Base-by-base conservation (phyloP, 1,140 invertebrate genomes). In the Galleria mellonella region DNA sequence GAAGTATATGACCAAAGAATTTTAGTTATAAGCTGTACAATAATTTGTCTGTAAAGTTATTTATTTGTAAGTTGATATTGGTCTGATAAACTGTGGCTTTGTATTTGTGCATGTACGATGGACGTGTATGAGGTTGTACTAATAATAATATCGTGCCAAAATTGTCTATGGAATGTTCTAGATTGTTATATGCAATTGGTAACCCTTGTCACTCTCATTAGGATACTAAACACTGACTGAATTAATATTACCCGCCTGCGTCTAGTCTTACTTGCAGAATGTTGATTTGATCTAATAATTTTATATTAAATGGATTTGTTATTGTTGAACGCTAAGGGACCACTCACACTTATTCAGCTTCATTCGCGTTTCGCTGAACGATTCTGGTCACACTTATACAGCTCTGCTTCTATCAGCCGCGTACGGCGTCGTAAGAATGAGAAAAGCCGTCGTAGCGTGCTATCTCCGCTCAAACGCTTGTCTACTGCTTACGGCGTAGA, bases 11-110 rank as follows among this genome's bases (percentile, higher is more conserved):
- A n/a, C n/a, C n/a, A n/a, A n/a, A n/a, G n/a, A 48, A 65, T 60
- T 58, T 36, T 69, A 63, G 47, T 7, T 9, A 3, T 56, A 56
- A 47, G 45, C 38, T 54, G 37, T 71, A 64, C 39, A 62, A 58
- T 68, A 68, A 56, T 67, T 53, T 62, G 66, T 55, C 30, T 63
- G 62, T 72, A 65, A 51, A 62, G 47, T 65, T 67, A 68, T 67
- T 68, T 72, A 71, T 73, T 69, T 48, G 12, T 62, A 67, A 63
- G 55, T 37, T 49, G 43, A 43, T 44, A 13, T n/a, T 33, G 27
- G 43, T 39, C 42, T 41, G 35, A 23, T 32, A 13, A 17, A 11
- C 35, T 37, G 15, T 37, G 17, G 17, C 13, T 37, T 37, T 17
- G 13, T 37, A 37, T 37, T 37, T 17, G 35, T 37, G n/a, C n/a